Conservation (phyloP, 2,888 invertebrate genomes). For the Nebria brevicollis region DNA sequence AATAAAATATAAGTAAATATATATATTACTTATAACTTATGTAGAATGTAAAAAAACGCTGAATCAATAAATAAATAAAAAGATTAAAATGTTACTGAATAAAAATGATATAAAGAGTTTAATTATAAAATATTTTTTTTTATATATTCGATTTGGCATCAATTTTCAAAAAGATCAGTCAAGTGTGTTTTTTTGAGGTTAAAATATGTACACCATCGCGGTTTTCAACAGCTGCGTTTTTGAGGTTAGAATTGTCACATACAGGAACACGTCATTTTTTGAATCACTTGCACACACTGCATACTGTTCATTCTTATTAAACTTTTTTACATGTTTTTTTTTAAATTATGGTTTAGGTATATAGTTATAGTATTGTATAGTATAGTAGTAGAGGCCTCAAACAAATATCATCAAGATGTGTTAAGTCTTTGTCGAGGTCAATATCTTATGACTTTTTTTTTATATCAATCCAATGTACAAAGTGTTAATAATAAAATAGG, state of each 20-base stretch:
- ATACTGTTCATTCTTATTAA: neutral
- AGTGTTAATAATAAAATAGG: neutral
- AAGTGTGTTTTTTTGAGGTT: neutral
- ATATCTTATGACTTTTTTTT: neutral
- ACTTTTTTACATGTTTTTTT: neutral
- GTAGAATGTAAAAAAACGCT: neutral
- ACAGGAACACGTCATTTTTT: neutral
- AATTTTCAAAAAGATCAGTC: slow-evolving; percentile 1
- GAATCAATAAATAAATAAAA: neutral
- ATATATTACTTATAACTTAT: neutral
- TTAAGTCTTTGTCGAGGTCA: neutral
- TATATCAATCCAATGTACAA: neutral
- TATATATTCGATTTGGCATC: neutral
- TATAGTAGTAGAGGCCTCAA: neutral
- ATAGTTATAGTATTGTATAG: neutral
- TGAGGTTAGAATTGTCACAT: neutral
- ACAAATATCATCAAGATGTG: neutral
- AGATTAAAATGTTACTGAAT: neutral
- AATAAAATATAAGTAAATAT: neutral
- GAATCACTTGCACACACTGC: neutral
- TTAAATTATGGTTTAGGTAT: neutral
- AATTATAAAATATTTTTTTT: neutral
- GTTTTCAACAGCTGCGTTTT: neutral
- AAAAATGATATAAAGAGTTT: neutral
- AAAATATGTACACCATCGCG: neutral